Evolutionary conservation across 2,797 vertebrate genomes (phyloP).

Genomic region (Alexandromys oeconomus): DNA sequence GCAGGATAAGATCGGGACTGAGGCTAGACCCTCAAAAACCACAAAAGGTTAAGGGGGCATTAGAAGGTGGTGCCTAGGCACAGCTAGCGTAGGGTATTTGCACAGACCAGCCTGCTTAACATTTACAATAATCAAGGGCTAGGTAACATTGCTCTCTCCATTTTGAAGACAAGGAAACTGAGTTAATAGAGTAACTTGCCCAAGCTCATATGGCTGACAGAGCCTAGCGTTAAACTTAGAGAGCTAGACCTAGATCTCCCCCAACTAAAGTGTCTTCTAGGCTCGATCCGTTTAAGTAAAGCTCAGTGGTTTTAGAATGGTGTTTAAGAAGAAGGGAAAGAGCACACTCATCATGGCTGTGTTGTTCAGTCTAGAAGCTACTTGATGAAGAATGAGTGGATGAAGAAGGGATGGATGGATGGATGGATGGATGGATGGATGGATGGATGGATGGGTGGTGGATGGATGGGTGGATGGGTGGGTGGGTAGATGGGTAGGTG

Average conservation of each 20-base stretch:
- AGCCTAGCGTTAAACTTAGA: not conserved
- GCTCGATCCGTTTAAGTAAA: not conserved
- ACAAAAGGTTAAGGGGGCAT: not conserved
- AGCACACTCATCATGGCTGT: not conserved
- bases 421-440: not conserved
- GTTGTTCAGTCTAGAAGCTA: not conserved
- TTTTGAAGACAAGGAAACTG: constrained; percentile 27
- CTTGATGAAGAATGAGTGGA: not conserved
- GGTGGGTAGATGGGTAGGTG: too few species aligned
- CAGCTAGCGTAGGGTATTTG: not conserved
- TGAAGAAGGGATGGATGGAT: too few species aligned
- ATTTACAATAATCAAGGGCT: not conserved
- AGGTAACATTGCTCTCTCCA: not conserved
- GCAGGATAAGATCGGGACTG: not conserved
- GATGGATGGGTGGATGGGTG: too few species aligned
- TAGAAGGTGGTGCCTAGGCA: not conserved
- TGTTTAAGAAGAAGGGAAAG: not conserved
- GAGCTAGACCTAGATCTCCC: not conserved
- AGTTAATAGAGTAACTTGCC: not conserved
- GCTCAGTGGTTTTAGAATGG: not conserved
- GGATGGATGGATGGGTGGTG: not conserved
- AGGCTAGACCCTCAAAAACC: not conserved
- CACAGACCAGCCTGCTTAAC: not conserved
- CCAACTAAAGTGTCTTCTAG: constrained; percentile 3
- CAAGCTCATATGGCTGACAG: not conserved